Conservation (phyloP, 2,797 vertebrate species). For the Carduelis carduelis region DNA sequence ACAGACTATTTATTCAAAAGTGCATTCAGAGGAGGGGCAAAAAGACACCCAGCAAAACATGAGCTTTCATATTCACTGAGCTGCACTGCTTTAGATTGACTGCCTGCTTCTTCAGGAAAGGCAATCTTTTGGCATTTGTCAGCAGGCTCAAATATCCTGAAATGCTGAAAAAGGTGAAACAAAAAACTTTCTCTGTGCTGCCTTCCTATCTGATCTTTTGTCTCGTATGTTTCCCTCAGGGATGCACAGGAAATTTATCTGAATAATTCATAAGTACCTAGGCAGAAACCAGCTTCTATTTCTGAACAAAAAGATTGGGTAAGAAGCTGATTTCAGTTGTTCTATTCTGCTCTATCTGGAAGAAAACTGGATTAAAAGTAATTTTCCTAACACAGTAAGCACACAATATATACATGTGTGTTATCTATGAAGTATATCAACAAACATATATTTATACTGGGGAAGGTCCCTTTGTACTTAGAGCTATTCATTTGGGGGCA, state of each 20-base stretch:
- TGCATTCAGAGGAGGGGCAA: background rate
- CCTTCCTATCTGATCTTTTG: constrained; percentile 68
- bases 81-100: background rate
- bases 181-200: constrained; percentile 38
- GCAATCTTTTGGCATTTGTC: constrained; percentile 8
- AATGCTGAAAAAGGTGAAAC: constrained; percentile 61
- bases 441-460: background rate
- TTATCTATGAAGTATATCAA: background rate
- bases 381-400: background rate
- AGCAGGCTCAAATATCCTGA: constrained; percentile 49
- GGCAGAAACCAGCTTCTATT: constrained; percentile 36
- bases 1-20: background rate
- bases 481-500: background rate
- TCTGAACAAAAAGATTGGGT: constrained; percentile 37
- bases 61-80: background rate
- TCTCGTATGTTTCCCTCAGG: constrained; percentile 64
- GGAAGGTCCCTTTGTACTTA: background rate
- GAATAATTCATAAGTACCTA: constrained; percentile 69
- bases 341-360: background rate
- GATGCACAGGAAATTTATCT: constrained; percentile 58
- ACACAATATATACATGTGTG: background rate
- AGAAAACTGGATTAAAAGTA: background rate
- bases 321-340: background rate
- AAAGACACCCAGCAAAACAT: background rate
- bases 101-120: background rate